phyloP scores from a whole-genome alignment of 2,797 vertebrate genomes.

The Enteromius thamalakanensis region DNA sequence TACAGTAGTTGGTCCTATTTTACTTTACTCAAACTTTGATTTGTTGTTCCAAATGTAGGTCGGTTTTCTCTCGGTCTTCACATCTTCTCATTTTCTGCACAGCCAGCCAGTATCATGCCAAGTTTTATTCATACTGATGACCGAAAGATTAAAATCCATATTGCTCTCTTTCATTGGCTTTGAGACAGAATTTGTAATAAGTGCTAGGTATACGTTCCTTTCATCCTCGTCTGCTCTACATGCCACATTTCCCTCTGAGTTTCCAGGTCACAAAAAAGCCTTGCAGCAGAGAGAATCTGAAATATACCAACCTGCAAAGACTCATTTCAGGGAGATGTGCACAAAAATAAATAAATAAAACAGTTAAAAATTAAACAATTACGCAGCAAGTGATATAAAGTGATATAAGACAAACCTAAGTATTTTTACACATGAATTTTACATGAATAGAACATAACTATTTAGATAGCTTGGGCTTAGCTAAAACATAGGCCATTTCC shows the following conservation, averaged over 20 bases:
- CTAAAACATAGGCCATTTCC: too few species aligned
- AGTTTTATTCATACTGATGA: conserved; percentile 23
- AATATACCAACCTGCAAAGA: background rate
- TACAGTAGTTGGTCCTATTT: background rate
- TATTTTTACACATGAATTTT: too few species aligned
- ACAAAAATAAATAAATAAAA: too few species aligned
- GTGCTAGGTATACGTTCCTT: conserved; percentile 4
- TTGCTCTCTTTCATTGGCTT: conserved; percentile 21
- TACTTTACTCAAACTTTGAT: background rate
- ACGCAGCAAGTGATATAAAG: too few species aligned
- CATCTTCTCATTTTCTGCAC: conserved; percentile 26
- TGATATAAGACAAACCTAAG: too few species aligned
- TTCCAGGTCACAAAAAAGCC: conserved; percentile 20
- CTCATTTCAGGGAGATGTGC: too few species aligned
- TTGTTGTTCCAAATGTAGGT: conserved; percentile 1
- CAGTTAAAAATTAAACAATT: too few species aligned
- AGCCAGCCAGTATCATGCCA: conserved; percentile 2
- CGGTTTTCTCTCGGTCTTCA: background rate
- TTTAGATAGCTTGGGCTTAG: too few species aligned
- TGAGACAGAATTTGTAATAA: conserved; percentile 30
- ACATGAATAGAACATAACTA: too few species aligned
- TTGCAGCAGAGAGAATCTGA: conserved; percentile 10
- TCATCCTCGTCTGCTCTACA: conserved; percentile 1
- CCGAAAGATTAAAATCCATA: conserved; percentile 20
- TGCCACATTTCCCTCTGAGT: conserved; percentile 20